A percentile compares a stretch with the other conserved stretches of the same genome.
Evolutionary conservation across 2,888 invertebrate genomes (phyloP).

Genomic region (Anarsia innoxiella): DNA sequence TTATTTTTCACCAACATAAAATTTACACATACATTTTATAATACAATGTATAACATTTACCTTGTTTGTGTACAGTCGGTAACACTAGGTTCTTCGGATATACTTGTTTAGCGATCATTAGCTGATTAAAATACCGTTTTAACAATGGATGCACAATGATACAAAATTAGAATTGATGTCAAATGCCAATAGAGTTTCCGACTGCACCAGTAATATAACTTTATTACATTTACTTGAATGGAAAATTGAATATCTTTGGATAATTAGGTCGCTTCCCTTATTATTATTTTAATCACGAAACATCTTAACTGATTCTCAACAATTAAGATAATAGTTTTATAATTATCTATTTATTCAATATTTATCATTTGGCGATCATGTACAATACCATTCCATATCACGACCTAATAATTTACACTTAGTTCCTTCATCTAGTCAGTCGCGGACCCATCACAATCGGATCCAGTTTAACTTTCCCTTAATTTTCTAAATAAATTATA

Average conservation of each 20-base stretch:
- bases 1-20: slow-evolving; percentile 55
- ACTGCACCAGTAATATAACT: slow-evolving; percentile 24
- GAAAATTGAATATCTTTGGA: slow-evolving; percentile 46
- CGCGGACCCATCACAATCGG: slow-evolving; percentile 60
- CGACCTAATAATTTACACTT: slow-evolving; percentile 66
- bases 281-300: slow-evolving; percentile 39
- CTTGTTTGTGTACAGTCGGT: slow-evolving; percentile 33
- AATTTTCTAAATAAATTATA: slow-evolving; percentile 71
- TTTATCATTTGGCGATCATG: slow-evolving; percentile 71
- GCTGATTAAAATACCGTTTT: no score
- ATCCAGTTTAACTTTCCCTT: slow-evolving; percentile 69
- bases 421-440: slow-evolving; percentile 73
- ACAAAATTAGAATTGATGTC: no score
- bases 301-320: slow-evolving; percentile 58
- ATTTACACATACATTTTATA: slow-evolving; percentile 61
- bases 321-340: slow-evolving; percentile 40
- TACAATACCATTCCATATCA: slow-evolving; percentile 66
- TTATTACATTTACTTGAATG: slow-evolving; percentile 33
- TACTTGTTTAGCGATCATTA: no score
- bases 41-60: slow-evolving; percentile 59
- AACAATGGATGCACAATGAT: no score
- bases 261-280: slow-evolving; percentile 24
- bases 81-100: no score
- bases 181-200: slow-evolving; percentile 8
- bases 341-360: slow-evolving; percentile 50